Conservation (phyloP, 2,797 vertebrate genomes). For the Poeciliopsis infans region DNA sequence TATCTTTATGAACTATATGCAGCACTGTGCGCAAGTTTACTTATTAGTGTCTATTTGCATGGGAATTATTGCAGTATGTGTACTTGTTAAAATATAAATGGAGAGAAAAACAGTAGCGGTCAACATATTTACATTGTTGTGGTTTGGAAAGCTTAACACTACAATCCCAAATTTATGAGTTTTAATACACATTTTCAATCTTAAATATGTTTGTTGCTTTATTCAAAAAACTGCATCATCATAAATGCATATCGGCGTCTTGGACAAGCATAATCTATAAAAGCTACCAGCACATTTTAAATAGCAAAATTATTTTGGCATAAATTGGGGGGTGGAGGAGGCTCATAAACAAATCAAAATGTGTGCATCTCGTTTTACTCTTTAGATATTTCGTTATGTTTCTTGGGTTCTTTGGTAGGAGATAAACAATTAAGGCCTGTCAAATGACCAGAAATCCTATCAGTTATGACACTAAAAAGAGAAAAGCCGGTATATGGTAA, state of each 20-base stretch:
- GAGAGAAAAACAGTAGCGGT: constrained; percentile 11
- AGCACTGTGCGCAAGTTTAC: constrained; percentile 34
- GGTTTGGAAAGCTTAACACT: neutral
- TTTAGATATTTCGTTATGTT: neutral
- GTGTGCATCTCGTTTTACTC: neutral
- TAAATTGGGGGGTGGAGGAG: fast-evolving
- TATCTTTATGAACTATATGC: constrained; percentile 75
- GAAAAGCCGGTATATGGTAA: neutral
- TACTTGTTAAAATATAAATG: constrained; percentile 19
- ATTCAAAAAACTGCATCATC: neutral
- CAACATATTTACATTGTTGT: neutral
- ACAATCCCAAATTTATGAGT: neutral
- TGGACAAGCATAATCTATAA: neutral
- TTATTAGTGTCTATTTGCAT: constrained; percentile 21
- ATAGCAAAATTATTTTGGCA: neutral
- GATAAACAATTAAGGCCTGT: neutral
- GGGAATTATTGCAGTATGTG: constrained; percentile 7
- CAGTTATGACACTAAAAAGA: neutral
- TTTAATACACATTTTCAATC: neutral
- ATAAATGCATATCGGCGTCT: neutral
- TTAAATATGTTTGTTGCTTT: neutral
- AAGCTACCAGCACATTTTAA: neutral
- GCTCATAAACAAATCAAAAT: neutral
- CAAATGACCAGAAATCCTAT: neutral
- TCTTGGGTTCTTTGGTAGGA: neutral